Evolutionary conservation across 2,113 vertebrate species (phyloP), one percentile per base, ranked within the genome.

Genomic region (Silurus asotus): DNA sequence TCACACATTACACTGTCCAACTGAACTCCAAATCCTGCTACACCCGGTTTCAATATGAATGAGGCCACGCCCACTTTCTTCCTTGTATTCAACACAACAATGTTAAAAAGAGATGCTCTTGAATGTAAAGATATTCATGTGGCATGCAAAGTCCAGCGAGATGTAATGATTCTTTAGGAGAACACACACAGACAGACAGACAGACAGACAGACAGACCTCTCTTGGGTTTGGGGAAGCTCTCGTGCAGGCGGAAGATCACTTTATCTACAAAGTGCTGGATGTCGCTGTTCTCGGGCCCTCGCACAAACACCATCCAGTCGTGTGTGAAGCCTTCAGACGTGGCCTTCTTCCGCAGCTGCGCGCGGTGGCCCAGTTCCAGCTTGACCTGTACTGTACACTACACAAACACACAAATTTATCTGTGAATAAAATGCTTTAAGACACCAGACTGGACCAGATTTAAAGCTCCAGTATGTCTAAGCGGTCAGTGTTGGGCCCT

Each of bases 301-400:
- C 98, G 96, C 58, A 99, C 98, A 49, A 99, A 99, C 91, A 99
- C 98, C 98, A 99, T 99, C 98, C 98, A 99, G 95, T 99, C 98
- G 2, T 99, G 98, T 80, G 98, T 99, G 91, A 99, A 99, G 13
- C 98, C 98, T 70, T 99, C 98, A 0, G 97, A 96, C 48, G 98
- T 99, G 56, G 96, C 97, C 90, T 99, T 99, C 93, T 99, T 99
- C 89, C 97, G 94, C 75, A 99, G 95, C 88, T 98, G 98, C 90
- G 98, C 98, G 5, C 98, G 95, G 90, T 99, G 98, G 74, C 98
- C 98, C 93, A 99, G 94, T 96, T 99, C 98, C 93, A 99, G 93
- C 94, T 98, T 99, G 84, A 99, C 98, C 93, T 99, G 97, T 91
- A 99, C 98, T 0, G 98, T 99, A 91, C 98, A 99, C 98, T 99